Evolutionary conservation across 2,797 vertebrate genomes (phyloP), one percentile per base, ranked within the genome.

Genomic region (Sebastes itinus): DNA sequence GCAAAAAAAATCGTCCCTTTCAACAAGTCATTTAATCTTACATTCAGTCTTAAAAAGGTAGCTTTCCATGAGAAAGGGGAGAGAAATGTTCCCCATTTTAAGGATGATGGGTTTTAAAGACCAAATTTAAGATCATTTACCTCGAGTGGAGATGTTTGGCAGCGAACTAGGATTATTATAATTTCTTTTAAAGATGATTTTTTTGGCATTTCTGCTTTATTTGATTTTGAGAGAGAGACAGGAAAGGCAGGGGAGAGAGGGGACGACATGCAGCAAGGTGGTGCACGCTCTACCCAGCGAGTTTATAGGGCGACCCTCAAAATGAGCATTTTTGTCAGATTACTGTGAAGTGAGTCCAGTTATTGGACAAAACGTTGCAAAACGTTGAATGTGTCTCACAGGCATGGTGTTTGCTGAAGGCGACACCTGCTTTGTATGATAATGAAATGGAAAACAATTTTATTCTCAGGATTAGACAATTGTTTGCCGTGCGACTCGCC

Each of bases 361-460:
- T 64, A 59, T 87, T 89, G 77, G 69, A 83, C 75, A 85, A 82
- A 89, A 79, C 18, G 28, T 18, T 16, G 60, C 56, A 70, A 71
- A 83, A 81, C 75, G 63, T 71, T 30, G 23, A 86, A 87, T 35
- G 77, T 55, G 66, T 79, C 80, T 86, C 80, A 13, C 5, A 54
- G 63, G 56, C 30, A 32, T 22, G 5, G 33, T 80, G 78, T 81
- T 76, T 82, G 67, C 75, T 70, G 72, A 86, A 76, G 67, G 69
- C 67, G 23, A 75, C 79, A 84, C 80, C 87, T 90, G 79, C 65
- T 86, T 87, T 83, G 78, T 84, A 81, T 84, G 81, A 87, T 84
- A 90, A 90, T 89, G 73, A 88, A 81, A 88, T 71, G 68, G 63
- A 70, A 83, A 80, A 78, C 86, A 64, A 71, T 80, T 79, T 84